Percentiles rank a stretch among this genome's conserved stretches.
phyloP scores from a whole-genome alignment of 2,113 vertebrate species.

The Rhineura floridana region DNA sequence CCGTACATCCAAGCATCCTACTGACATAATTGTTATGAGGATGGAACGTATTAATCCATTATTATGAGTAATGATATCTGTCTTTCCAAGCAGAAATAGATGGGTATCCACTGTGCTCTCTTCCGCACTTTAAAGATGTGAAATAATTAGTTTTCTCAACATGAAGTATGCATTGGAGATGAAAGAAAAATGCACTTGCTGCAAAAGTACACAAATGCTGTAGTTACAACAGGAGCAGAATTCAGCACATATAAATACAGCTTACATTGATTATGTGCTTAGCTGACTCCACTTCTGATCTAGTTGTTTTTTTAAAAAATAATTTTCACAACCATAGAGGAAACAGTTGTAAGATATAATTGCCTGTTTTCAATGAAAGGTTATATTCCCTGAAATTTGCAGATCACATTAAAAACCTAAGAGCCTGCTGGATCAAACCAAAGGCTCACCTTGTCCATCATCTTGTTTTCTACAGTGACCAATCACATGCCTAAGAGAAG shows the following conservation, averaged over 20 bases:
- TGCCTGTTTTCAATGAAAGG: background rate
- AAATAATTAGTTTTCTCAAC: background rate
- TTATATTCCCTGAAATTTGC: background rate
- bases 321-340: background rate
- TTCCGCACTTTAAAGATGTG: background rate
- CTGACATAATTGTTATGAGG: background rate
- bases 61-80: background rate
- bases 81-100: background rate
- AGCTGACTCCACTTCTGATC: background rate
- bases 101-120: background rate
- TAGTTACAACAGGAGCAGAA: slow-evolving; percentile 20
- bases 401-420: background rate
- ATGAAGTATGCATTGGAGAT: background rate
- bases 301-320: background rate
- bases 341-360: background rate
- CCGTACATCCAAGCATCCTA: background rate
- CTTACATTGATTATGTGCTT: background rate
- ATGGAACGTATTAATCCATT: background rate
- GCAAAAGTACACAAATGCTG: background rate
- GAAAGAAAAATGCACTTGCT: background rate
- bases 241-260: background rate
- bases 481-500: background rate
- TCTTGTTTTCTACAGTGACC: background rate
- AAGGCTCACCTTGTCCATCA: background rate
- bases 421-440: background rate